A percentile compares a stretch with the other conserved stretches of the same genome.
Conservation (phyloP, 2,888 invertebrate genomes). For the Tethea ocularis region DNA sequence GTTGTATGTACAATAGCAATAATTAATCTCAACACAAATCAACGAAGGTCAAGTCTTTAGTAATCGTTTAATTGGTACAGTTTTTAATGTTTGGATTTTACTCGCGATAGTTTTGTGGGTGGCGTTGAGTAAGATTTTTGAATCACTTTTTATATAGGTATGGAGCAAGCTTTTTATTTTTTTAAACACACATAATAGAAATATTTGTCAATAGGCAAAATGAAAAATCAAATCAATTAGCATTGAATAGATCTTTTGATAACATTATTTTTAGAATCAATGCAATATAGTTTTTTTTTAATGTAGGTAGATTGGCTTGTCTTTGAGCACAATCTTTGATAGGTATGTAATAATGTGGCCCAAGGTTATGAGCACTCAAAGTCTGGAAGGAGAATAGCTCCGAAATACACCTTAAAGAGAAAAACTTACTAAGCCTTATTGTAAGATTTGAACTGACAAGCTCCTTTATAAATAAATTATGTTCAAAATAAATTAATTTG, state of each 20-base stretch:
- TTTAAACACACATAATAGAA: background rate
- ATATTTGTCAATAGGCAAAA: background rate
- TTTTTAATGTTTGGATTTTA: conserved; percentile 36
- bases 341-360: too few relatives aligned
- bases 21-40: conserved; percentile 64
- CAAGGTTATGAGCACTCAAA: too few relatives aligned
- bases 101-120: conserved; percentile 23
- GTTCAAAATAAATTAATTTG: too few relatives aligned
- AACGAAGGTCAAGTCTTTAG: conserved; percentile 54
- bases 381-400: too few relatives aligned
- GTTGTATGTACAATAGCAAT: conserved; percentile 58
- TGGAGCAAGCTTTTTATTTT: background rate
- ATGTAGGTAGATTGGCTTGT: too few relatives aligned
- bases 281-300: too few relatives aligned
- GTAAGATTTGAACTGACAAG: too few relatives aligned
- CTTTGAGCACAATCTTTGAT: too few relatives aligned
- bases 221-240: background rate
- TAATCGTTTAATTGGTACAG: conserved; percentile 63
- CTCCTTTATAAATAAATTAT: too few relatives aligned
- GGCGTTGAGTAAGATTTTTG: conserved; percentile 23
- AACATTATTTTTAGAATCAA: background rate
- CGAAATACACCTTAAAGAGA: too few relatives aligned
- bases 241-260: background rate
- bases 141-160: conserved; percentile 7
- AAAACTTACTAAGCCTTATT: too few relatives aligned